Evolutionary conservation across 2,888 invertebrate genomes (phyloP).

Genomic region (Cheiracanthium punctorium): DNA sequence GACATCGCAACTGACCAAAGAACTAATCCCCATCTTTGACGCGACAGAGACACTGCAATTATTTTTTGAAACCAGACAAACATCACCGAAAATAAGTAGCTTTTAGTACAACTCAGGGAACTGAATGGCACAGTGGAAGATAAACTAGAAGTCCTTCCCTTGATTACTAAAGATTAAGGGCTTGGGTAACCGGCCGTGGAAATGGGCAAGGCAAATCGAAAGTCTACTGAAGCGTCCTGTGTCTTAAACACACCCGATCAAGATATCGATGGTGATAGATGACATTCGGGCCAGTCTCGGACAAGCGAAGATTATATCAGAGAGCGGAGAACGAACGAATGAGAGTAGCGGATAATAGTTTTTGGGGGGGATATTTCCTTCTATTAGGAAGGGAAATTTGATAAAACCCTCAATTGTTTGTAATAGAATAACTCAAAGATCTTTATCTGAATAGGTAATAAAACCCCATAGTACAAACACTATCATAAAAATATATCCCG

Average conservation of each 20-base stretch:
- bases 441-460: too few relatives aligned
- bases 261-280: conserved; percentile 12
- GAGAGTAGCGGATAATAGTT: too few relatives aligned
- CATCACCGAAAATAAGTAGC: not conserved
- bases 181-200: not conserved
- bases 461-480: too few relatives aligned
- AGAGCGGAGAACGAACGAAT: not conserved
- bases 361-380: too few relatives aligned
- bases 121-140: not conserved
- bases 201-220: conserved; percentile 1
- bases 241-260: conserved; percentile 7
- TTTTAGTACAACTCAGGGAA: not conserved
- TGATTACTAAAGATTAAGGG: not conserved
- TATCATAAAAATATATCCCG: too few relatives aligned
- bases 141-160: not conserved
- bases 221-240: not conserved
- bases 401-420: too few relatives aligned
- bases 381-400: too few relatives aligned
- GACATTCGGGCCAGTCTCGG: not conserved
- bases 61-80: not conserved
- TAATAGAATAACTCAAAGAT: too few relatives aligned
- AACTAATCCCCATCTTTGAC: too few relatives aligned
- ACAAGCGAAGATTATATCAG: conserved; percentile 1
- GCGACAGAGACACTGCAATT: too few relatives aligned
- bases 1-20: too few relatives aligned